These are phyloP conservation scores for Hipparchia sbordonii DNA, from an alignment of 2,888 invertebrate genomes.

Conservation along the genomic window DNA sequence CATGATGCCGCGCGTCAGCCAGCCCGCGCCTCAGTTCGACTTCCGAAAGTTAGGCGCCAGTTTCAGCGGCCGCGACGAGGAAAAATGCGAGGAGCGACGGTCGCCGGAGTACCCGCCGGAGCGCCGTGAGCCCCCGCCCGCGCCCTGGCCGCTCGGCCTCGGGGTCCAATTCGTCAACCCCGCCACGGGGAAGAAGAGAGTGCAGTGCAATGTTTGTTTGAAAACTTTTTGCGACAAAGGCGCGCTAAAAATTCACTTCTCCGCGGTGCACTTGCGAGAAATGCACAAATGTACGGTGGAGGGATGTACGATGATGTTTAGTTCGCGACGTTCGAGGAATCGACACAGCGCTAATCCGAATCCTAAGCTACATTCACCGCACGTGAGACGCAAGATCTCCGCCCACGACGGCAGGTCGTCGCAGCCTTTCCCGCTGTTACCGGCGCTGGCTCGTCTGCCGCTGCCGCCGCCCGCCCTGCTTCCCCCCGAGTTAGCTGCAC, in stretches of 20 bases:
- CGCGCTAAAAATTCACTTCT: slow-evolving; percentile 98
- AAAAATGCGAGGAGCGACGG: slow-evolving; percentile 67
- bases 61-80: slow-evolving; percentile 81
- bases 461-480: slow-evolving; percentile 86
- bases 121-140: slow-evolving; percentile 72
- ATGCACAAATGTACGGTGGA: slow-evolving; percentile 99
- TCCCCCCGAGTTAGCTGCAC: slow-evolving; percentile 82
- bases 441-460: slow-evolving; percentile 88
- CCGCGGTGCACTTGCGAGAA: slow-evolving; percentile 98
- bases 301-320: slow-evolving; percentile 99
- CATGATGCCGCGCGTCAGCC: slow-evolving; percentile 85
- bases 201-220: slow-evolving; percentile 98
- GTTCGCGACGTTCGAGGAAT: slow-evolving; percentile 96
- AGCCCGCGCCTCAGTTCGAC: slow-evolving; percentile 94
- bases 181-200: slow-evolving; percentile 96
- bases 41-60: slow-evolving; percentile 89
- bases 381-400: slow-evolving; percentile 94
- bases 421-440: slow-evolving; percentile 89
- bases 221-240: slow-evolving; percentile 99
- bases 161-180: slow-evolving; percentile 95
- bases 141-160: slow-evolving; percentile 91
- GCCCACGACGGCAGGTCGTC: slow-evolving; percentile 96
- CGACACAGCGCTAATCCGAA: slow-evolving; percentile 98
- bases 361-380: slow-evolving; percentile 98
- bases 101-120: slow-evolving; percentile 70